phyloP scores from a whole-genome alignment of 2,888 invertebrate genomes.

The Thecophora atra region DNA sequence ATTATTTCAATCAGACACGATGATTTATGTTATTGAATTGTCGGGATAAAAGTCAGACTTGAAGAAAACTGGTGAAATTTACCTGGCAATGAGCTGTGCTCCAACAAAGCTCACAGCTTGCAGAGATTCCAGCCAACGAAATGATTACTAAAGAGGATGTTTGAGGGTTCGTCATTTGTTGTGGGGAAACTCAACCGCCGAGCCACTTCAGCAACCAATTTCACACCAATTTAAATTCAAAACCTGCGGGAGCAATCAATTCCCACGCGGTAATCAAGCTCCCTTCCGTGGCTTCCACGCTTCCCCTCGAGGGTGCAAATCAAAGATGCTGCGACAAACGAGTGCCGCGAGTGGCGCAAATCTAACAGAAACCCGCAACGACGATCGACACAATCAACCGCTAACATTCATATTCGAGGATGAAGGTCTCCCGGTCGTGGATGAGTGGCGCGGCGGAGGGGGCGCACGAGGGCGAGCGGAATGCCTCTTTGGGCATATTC shows the following conservation, averaged over 20 bases:
- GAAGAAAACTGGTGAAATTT: too few species aligned
- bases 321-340: background rate
- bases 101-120: too few species aligned
- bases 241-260: slow-evolving; percentile 17
- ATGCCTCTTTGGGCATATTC: background rate
- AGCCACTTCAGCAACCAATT: too few species aligned
- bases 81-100: too few species aligned
- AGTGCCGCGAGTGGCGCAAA: background rate
- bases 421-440: slow-evolving; percentile 57
- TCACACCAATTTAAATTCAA: slow-evolving; percentile 1
- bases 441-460: slow-evolving; percentile 36
- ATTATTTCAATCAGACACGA: too few species aligned
- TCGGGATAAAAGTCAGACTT: too few species aligned
- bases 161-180: too few species aligned
- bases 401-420: slow-evolving; percentile 65
- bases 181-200: too few species aligned
- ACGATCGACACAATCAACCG: slow-evolving; percentile 43
- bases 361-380: slow-evolving; percentile 1
- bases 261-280: slow-evolving; percentile 4
- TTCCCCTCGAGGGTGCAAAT: background rate
- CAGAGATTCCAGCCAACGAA: too few species aligned
- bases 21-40: too few species aligned
- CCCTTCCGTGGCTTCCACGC: background rate
- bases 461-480: slow-evolving; percentile 23
- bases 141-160: too few species aligned